Conservation (phyloP, 2,797 vertebrate species). For the Crocodylus rhombifer region DNA sequence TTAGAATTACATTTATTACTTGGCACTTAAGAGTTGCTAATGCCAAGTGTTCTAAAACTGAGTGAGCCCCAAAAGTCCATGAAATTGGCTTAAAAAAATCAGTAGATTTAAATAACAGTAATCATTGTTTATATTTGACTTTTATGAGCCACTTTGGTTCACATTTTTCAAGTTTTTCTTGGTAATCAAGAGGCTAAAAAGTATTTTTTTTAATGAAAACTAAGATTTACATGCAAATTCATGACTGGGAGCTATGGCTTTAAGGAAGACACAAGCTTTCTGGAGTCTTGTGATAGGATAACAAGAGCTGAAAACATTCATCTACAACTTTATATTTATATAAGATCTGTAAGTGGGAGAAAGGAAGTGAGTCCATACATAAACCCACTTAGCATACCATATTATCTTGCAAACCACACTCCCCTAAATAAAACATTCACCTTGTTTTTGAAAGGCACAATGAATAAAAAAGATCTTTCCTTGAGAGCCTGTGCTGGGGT, state of each 20-base stretch:
- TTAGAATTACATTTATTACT: background rate
- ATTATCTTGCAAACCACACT: too few species aligned
- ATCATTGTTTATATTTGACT: background rate
- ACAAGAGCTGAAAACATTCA: background rate
- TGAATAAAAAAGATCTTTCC: too few species aligned
- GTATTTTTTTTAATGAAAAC: background rate
- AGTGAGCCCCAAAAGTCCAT: background rate
- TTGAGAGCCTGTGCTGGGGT: too few species aligned
- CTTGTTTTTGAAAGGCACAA: too few species aligned
- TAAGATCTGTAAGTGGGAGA: background rate
- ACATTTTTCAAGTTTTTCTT: background rate
- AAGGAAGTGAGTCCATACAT: background rate
- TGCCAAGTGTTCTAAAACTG: fast-evolving
- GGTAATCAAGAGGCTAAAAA: fast-evolving
- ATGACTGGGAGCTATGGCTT: background rate
- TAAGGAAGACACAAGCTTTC: background rate
- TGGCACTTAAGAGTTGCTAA: background rate
- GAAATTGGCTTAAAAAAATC: background rate
- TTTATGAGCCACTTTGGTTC: background rate
- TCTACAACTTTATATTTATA: background rate
- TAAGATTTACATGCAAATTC: background rate
- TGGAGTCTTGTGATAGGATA: background rate
- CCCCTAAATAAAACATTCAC: too few species aligned
- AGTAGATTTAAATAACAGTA: background rate
- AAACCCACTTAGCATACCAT: background rate